Evolutionary conservation across 2,113 vertebrate species (phyloP).

Genomic region (Amazona guildingii): DNA sequence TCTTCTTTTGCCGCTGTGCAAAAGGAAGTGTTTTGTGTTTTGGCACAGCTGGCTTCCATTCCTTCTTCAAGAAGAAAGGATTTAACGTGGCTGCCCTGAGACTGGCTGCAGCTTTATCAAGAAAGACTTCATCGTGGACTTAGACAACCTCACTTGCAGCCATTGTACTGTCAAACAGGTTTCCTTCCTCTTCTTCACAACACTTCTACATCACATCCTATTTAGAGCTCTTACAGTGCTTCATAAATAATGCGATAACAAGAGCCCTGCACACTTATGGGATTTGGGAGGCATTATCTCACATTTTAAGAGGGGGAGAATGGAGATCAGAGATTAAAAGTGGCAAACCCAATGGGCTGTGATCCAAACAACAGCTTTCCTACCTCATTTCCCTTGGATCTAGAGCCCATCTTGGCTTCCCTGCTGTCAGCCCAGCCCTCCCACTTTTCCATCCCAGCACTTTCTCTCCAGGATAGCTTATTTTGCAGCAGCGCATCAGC

Average conservation of each 20-base stretch:
- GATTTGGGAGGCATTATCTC: constrained; percentile 26
- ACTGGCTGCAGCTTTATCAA: background rate
- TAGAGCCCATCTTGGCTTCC: background rate
- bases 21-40: background rate
- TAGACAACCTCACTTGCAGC: background rate
- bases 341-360: background rate
- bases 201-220: constrained; percentile 23
- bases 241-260: constrained; percentile 13
- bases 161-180: constrained; percentile 27
- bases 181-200: constrained; percentile 47
- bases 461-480: background rate
- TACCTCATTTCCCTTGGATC: background rate
- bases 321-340: background rate
- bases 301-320: background rate
- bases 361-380: background rate
- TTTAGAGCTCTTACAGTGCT: background rate
- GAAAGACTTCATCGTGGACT: background rate
- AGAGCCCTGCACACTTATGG: background rate
- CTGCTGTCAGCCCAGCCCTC: background rate
- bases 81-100: background rate
- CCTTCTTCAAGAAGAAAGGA: background rate
- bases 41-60: background rate
- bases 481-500: background rate
- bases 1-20: background rate
- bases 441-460: background rate